Conservation (phyloP, 2,797 vertebrate species). For the Karalla daura region DNA sequence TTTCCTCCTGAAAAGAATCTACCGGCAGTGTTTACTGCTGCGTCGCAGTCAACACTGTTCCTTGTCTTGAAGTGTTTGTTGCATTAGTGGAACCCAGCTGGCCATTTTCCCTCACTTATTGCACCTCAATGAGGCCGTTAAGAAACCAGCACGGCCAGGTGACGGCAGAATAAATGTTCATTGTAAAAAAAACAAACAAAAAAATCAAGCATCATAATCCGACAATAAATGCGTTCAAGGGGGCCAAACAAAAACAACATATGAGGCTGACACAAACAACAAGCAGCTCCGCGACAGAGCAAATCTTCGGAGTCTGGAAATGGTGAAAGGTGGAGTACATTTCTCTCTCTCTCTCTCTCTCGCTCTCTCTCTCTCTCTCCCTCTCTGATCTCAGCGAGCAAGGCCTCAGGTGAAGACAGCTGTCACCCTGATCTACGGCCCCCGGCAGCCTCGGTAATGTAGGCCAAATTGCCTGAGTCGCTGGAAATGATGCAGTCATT, state of each 20-base stretch:
- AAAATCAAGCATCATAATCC: constrained; percentile 9
- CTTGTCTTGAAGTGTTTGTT: constrained; percentile 4
- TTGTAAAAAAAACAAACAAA: too few species aligned
- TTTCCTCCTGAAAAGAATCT: background rate
- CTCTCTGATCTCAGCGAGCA: constrained; percentile 73
- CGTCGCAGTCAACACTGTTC: background rate
- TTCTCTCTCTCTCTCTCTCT: constrained; percentile 10
- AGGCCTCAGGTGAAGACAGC: constrained; percentile 83
- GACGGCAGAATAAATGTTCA: constrained; percentile 13
- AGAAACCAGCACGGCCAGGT: background rate
- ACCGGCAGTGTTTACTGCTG: background rate
- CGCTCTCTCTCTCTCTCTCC: constrained; percentile 11
- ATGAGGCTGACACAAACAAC: background rate
- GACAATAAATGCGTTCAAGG: background rate
- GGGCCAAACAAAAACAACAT: background rate
- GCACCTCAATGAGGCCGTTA: background rate
- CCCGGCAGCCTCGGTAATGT: constrained; percentile 84
- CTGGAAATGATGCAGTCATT: constrained; percentile 92
- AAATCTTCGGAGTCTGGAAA: too few species aligned
- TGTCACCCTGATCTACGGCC: constrained; percentile 91
- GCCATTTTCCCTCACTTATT: background rate
- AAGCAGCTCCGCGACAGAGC: background rate
- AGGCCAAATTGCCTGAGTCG: constrained; percentile 91
- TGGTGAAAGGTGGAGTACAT: constrained; percentile 36
- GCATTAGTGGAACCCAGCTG: background rate